These are phyloP conservation scores for Pachycephala philippinensis DNA, from an alignment of 2,113 vertebrate species.

Conservation along the genomic window DNA sequence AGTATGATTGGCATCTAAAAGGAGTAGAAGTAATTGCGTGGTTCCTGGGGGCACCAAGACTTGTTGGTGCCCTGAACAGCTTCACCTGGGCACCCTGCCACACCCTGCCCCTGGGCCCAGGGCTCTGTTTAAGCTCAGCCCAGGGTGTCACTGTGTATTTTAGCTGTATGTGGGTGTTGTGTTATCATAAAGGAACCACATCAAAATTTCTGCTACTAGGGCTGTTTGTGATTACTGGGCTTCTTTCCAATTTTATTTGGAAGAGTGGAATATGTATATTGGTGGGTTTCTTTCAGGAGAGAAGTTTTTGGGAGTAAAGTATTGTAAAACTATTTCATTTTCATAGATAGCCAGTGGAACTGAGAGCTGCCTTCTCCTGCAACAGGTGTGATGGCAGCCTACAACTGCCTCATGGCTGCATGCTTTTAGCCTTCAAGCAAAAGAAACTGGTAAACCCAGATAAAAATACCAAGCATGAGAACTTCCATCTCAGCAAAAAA, in stretches of 20 bases:
- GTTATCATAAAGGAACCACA: accelerated
- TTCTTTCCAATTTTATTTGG: not conserved
- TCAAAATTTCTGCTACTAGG: not conserved
- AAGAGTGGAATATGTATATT: not conserved
- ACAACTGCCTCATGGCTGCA: not conserved
- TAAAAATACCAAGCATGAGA: not conserved
- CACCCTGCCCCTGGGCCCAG: not conserved
- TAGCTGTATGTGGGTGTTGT: not conserved
- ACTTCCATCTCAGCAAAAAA: not conserved
- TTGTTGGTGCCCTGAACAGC: not conserved
- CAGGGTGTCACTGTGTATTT: accelerated
- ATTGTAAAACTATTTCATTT: not conserved
- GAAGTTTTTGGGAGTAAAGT: not conserved
- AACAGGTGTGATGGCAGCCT: not conserved
- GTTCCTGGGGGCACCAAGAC: not conserved
- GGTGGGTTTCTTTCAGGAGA: not conserved
- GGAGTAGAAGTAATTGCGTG: not conserved
- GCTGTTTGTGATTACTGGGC: not conserved
- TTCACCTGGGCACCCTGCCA: not conserved
- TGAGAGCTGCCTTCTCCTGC: not conserved
- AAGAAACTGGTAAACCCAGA: not conserved
- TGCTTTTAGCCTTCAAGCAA: not conserved
- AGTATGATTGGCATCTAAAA: not conserved
- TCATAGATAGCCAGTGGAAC: not conserved
- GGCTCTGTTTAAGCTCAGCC: not conserved